phyloP scores from a whole-genome alignment of 2,113 vertebrate genomes.

The Alligator sinensis region DNA sequence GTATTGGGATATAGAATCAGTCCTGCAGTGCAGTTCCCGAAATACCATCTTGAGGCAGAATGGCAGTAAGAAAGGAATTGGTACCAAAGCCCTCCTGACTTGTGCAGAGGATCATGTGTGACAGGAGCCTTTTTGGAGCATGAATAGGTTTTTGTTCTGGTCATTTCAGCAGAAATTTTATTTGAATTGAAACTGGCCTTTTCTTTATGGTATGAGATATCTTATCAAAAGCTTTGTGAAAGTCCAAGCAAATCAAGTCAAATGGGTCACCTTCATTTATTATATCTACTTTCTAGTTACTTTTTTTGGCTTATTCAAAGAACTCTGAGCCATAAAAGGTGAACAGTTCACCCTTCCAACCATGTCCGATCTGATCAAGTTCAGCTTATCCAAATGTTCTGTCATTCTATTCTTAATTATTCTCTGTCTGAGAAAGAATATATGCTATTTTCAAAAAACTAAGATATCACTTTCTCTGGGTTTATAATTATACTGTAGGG shows the following conservation, averaged over 20 bases:
- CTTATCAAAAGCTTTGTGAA: background rate
- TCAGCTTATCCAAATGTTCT: constrained; percentile 37
- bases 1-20: background rate
- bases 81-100: rapidly evolving
- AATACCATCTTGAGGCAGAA: background rate
- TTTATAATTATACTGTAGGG: constrained; percentile 26
- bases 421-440: background rate
- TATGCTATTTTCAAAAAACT: constrained; percentile 17
- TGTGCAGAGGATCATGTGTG: background rate
- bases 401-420: constrained; percentile 45
- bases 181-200: rapidly evolving
- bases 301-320: background rate
- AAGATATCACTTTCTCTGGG: constrained; percentile 14
- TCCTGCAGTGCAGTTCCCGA: background rate
- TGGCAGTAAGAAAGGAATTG: rapidly evolving
- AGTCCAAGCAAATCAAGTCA: background rate
- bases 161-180: background rate
- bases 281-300: background rate
- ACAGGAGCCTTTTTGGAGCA: background rate
- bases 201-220: background rate
- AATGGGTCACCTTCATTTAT: background rate
- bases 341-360: background rate
- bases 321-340: background rate
- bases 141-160: background rate
- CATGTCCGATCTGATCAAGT: background rate